phyloP scores from a whole-genome alignment of 2,797 vertebrate genomes.

The Pelobates cultripes region DNA sequence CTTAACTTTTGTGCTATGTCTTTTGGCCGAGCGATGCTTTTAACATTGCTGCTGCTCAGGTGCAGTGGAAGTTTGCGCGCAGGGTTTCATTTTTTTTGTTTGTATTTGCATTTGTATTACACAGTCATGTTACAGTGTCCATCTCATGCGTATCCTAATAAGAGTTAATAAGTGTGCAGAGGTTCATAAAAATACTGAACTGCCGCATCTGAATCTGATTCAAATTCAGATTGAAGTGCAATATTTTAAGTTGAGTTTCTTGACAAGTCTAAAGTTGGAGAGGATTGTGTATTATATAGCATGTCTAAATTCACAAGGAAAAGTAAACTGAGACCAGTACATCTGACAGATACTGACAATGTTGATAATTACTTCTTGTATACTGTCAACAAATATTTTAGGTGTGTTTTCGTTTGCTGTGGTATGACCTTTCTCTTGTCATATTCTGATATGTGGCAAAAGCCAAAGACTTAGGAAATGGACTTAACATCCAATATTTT shows the following conservation, averaged over 20 bases:
- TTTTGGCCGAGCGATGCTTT: too few relatives aligned
- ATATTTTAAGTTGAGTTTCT: neutral
- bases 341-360: slow-evolving; percentile 7
- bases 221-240: neutral
- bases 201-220: too few relatives aligned
- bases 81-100: too few relatives aligned
- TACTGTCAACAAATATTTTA: slow-evolving; percentile 23
- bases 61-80: too few relatives aligned
- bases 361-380: slow-evolving; percentile 23
- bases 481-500: neutral
- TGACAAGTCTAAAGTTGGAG: neutral
- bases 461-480: neutral
- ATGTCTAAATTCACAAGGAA: neutral
- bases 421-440: slow-evolving; percentile 9
- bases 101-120: too few relatives aligned
- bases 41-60: too few relatives aligned
- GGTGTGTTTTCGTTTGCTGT: neutral
- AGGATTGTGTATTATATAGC: neutral
- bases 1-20: too few relatives aligned
- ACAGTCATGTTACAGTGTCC: too few relatives aligned
- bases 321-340: neutral
- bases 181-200: too few relatives aligned
- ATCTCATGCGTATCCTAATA: too few relatives aligned
- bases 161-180: too few relatives aligned
- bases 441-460: slow-evolving; percentile 1